These are phyloP conservation scores for Bedellia somnulentella DNA, from an alignment of 2,888 invertebrate genomes.

Conservation along the genomic window DNA sequence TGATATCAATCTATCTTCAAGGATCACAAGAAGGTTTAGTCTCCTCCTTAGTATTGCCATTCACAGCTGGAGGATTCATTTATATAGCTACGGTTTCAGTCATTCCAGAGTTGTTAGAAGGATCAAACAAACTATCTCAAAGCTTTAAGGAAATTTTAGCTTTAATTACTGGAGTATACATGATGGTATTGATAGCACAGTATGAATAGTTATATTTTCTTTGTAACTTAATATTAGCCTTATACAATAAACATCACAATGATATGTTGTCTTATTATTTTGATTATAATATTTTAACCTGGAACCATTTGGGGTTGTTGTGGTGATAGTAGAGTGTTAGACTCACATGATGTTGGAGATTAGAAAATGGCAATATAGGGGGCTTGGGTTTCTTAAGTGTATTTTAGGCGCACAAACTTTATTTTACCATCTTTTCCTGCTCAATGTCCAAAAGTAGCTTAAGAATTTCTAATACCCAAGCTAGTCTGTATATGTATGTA, in stretches of 20 bases:
- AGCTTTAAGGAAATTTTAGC: constrained; percentile 90
- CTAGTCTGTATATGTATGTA: too few species aligned
- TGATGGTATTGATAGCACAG: constrained; percentile 94
- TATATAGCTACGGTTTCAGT: constrained; percentile 99
- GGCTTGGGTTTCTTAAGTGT: too few species aligned
- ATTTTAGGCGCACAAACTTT: too few species aligned
- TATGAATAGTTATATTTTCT: constrained; percentile 31
- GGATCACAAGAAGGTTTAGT: constrained; percentile 71
- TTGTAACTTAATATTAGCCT: neutral
- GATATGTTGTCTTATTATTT: too few species aligned
- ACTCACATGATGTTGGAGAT: too few species aligned
- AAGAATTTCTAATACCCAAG: too few species aligned
- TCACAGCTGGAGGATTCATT: constrained; percentile 99
- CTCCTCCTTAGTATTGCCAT: constrained; percentile 89
- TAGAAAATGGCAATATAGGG: too few species aligned
- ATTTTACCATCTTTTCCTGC: too few species aligned
- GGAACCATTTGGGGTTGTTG: too few species aligned
- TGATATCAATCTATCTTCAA: constrained; percentile 82
- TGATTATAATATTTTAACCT: too few species aligned
- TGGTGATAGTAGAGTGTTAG: too few species aligned
- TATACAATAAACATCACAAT: constrained; percentile 1
- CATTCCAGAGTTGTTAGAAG: constrained; percentile 93
- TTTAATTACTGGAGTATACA: constrained; percentile 84
- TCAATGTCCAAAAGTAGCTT: too few species aligned
- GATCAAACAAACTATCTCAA: constrained; percentile 82